Percentiles rank a stretch among this genome's conserved stretches.
Conservation (phyloP, 2,888 invertebrate genomes). For the Euzetes globulus region DNA sequence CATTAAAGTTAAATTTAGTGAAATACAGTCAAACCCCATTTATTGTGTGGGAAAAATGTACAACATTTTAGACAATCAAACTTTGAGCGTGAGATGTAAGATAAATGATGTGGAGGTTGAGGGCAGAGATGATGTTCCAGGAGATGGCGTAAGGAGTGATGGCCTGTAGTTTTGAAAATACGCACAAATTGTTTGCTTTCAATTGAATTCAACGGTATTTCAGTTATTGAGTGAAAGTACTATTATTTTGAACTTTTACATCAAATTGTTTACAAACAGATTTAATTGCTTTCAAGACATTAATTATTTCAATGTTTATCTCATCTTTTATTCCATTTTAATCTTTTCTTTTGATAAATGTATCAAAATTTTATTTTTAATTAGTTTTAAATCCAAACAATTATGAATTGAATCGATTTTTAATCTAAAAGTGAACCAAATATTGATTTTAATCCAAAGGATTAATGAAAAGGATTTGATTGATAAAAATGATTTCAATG, state of each 20-base stretch:
- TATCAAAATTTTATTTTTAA: not conserved
- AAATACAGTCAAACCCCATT: too few species aligned
- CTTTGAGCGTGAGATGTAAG: too few species aligned
- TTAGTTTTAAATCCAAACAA: not conserved
- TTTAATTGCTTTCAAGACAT: not conserved
- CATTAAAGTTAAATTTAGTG: too few species aligned
- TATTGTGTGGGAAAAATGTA: too few species aligned
- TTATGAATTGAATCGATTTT: not conserved
- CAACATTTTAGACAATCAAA: too few species aligned
- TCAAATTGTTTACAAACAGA: not conserved
- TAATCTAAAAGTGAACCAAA: not conserved
- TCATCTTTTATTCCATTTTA: not conserved
- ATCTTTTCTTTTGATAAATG: not conserved
- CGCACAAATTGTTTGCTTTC: slow-evolving; percentile 15
- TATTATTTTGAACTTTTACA: not conserved
- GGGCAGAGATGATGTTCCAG: too few species aligned
- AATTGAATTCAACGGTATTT: not conserved
- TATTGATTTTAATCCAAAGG: not conserved
- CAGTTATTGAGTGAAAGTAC: not conserved
- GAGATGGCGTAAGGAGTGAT: not conserved
- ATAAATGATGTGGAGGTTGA: too few species aligned
- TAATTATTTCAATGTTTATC: not conserved
- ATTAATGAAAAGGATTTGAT: not conserved
- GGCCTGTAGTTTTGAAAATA: not conserved
- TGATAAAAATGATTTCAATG: not conserved